These are phyloP conservation scores for Aptenodytes forsteri DNA, from an alignment of 2,113 vertebrate genomes.

Conservation along the genomic window DNA sequence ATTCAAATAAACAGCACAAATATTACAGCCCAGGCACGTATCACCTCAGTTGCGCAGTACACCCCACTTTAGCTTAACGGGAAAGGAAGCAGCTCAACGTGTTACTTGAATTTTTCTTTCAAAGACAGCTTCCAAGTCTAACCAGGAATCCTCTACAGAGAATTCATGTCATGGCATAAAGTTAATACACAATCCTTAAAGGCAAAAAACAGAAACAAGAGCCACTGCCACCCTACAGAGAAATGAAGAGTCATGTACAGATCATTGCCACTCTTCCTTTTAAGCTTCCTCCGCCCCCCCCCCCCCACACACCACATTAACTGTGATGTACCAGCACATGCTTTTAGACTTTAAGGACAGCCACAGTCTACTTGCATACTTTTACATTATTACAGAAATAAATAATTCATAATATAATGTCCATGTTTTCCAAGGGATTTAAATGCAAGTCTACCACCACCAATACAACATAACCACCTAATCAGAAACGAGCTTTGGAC, in stretches of 20 bases:
- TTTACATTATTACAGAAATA: background rate
- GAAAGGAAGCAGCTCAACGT: background rate
- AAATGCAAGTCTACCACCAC: background rate
- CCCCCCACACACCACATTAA: background rate
- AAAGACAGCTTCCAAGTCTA: background rate
- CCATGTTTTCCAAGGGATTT: background rate
- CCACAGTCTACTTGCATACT: background rate
- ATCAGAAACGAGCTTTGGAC: background rate
- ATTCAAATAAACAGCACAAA: background rate
- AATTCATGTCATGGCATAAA: background rate
- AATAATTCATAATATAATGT: background rate
- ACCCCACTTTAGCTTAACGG: background rate
- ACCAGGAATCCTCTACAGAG: background rate
- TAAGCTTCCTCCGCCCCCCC: background rate
- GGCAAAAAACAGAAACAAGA: background rate
- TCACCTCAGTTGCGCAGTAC: background rate
- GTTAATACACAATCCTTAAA: background rate
- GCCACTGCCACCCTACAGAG: background rate
- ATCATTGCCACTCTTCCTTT: background rate
- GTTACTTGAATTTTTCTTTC: background rate
- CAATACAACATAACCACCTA: background rate
- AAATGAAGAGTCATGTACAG: background rate
- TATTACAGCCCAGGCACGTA: fast-evolving
- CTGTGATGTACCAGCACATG: background rate
- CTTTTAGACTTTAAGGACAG: background rate